phyloP scores from a whole-genome alignment of 2,113 vertebrate species.

The Glaucomys volans region DNA sequence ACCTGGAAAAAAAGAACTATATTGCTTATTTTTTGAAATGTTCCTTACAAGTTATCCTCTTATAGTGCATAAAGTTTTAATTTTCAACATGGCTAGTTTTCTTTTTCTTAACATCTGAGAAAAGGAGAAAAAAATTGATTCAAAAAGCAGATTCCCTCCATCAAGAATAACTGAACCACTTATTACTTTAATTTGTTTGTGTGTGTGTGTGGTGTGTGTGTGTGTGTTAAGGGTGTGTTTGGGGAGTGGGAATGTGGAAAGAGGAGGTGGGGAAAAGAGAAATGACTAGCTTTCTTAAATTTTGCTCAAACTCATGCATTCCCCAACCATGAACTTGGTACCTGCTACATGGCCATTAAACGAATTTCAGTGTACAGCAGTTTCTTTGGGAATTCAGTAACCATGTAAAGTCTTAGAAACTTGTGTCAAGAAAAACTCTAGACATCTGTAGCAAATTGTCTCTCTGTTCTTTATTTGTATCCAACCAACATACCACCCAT shows the following conservation, averaged over 20 bases:
- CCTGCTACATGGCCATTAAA: not conserved
- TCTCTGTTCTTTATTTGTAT: not conserved
- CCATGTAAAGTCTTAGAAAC: not conserved
- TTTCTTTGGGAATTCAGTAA: not conserved
- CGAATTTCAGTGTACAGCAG: not conserved
- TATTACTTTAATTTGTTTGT: not conserved
- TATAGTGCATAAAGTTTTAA: not conserved
- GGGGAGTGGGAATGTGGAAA: rapidly evolving
- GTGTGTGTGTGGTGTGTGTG: not conserved
- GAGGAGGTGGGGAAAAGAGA: not conserved
- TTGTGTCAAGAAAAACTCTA: not conserved
- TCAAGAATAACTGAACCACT: not conserved
- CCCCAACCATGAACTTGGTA: not conserved
- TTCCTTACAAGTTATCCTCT: not conserved
- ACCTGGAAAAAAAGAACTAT: not conserved
- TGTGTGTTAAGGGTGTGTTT: not conserved
- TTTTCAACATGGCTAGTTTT: not conserved
- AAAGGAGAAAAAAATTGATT: not conserved
- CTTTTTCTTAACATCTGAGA: not conserved
- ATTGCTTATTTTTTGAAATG: not conserved
- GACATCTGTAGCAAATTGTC: not conserved
- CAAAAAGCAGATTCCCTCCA: not conserved
- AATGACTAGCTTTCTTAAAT: not conserved
- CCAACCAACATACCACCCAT: not conserved
- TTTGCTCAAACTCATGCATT: not conserved